Base-by-base conservation (phyloP, 2,797 vertebrate species). In the Argentina silus region DNA sequence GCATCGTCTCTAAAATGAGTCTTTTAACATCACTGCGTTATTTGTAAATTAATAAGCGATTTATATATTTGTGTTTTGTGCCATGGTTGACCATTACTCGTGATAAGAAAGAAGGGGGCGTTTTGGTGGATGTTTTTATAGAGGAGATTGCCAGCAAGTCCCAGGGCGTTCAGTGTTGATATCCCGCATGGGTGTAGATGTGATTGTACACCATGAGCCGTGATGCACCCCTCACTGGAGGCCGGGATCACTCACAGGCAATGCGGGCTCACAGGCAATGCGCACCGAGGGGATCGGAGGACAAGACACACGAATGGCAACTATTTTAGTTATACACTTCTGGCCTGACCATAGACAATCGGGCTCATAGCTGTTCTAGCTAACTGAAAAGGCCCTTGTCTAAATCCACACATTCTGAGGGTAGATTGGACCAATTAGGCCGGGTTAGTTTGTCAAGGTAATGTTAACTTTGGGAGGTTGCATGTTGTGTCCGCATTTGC, bases 181-280 rank as follows among this genome's bases (percentile, higher is more conserved):
- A 78, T 56, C 8, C 50, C 60, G 50, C 61, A 56, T 64, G 60
- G 72, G 77, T 72, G 83, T 42, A 48, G 11, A 1, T 12, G 47
- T 48, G 47, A 48, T 12, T 47, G 63, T 83, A 75, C 74, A 83
- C 72, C 68, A 81, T 79, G 81, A 73, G 86, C 83, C 81, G 85
- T 82, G 86, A 89, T 81, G 83, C 80, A 56, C 73, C 80, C 70
- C 14, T 21, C 81, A 72, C 76, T 66, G 61, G 67, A 89, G 89
- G 84, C 74, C 75, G 74, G 77, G 77, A 57, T 67, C 63, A 73
- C 55, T 71, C 66, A 48, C 19, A 61, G 61, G 75, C 71, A 87
- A n/a, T n/a, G n/a, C n/a, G n/a, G n/a, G n/a, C n/a, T n/a, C n/a
- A n/a, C 88, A 80, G 89, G 77, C 78, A 73, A 90, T 67, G 74